These are phyloP conservation scores for Dryobates pubescens DNA, from an alignment of 2,797 vertebrate genomes.

Conservation along the genomic window DNA sequence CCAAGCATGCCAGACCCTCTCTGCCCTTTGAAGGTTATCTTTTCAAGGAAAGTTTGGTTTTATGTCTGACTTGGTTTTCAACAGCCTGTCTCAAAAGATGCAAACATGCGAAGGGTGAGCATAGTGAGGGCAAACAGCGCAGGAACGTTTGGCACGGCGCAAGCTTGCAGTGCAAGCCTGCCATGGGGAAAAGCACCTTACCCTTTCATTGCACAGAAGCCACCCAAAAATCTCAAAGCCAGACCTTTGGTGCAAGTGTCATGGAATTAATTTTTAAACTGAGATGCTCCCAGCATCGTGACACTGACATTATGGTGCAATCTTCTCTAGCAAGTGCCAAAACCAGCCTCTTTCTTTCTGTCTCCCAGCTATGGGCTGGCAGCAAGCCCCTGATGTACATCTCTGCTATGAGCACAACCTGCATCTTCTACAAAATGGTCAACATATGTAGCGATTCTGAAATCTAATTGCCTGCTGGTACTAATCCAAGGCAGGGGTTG, in stretches of 20 bases:
- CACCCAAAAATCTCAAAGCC: background rate
- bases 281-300: background rate
- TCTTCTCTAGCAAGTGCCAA: background rate
- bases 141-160: background rate
- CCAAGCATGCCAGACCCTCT: background rate
- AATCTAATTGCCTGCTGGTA: background rate
- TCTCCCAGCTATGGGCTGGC: background rate
- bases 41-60: background rate
- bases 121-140: background rate
- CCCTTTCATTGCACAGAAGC: background rate
- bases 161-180: background rate
- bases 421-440: background rate
- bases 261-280: background rate
- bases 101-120: accelerated
- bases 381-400: background rate
- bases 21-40: background rate
- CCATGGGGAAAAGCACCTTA: background rate
- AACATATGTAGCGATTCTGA: background rate
- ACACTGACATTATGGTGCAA: accelerated
- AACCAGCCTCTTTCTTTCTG: background rate
- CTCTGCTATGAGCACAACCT: accelerated
- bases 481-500: background rate
- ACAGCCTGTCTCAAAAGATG: background rate
- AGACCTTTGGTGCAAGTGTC: background rate
- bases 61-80: background rate